Evolutionary conservation across 2,888 invertebrate genomes (phyloP).

Genomic region (Drosophila basisetae): DNA sequence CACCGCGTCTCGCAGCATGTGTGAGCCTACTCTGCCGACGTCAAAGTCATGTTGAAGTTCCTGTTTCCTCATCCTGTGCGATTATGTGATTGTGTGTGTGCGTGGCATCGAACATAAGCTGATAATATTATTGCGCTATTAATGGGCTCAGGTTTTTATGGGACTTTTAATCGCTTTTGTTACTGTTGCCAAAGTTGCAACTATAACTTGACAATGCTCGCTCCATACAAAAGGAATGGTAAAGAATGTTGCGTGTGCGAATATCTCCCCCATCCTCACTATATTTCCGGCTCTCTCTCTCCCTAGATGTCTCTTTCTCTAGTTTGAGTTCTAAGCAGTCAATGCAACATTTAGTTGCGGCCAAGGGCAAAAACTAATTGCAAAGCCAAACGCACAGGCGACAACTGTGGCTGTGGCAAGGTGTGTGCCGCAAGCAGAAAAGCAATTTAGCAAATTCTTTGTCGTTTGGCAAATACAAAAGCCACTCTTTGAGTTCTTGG

Average conservation of each 20-base stretch:
- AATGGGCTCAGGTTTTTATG: conserved; percentile 82
- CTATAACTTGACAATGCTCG: conserved; percentile 70
- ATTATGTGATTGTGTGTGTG: conserved; percentile 50
- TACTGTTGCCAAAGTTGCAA: conserved; percentile 75
- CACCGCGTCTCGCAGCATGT: conserved; percentile 6
- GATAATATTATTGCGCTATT: conserved; percentile 82
- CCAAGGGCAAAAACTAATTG: conserved; percentile 73
- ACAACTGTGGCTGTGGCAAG: conserved; percentile 40
- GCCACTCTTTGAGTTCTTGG: conserved; percentile 56
- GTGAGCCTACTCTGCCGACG: conserved; percentile 35
- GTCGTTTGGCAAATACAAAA: conserved; percentile 75
- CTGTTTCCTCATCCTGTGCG: conserved; percentile 28
- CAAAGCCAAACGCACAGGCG: conserved; percentile 76
- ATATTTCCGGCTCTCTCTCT: neutral
- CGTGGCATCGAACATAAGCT: conserved; percentile 77
- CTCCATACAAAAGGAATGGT: conserved; percentile 24
- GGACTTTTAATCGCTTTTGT: conserved; percentile 82
- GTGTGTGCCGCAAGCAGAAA: conserved; percentile 60
- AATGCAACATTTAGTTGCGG: conserved; percentile 73
- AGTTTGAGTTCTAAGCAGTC: conserved; percentile 56
- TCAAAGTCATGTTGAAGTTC: conserved; percentile 9
- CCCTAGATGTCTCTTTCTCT: neutral
- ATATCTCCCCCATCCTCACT: conserved; percentile 1
- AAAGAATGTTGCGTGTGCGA: conserved; percentile 61
- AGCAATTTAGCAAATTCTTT: conserved; percentile 81